Conservation (phyloP, 2,888 invertebrate species). For the Carpatolechia fugitivella region DNA sequence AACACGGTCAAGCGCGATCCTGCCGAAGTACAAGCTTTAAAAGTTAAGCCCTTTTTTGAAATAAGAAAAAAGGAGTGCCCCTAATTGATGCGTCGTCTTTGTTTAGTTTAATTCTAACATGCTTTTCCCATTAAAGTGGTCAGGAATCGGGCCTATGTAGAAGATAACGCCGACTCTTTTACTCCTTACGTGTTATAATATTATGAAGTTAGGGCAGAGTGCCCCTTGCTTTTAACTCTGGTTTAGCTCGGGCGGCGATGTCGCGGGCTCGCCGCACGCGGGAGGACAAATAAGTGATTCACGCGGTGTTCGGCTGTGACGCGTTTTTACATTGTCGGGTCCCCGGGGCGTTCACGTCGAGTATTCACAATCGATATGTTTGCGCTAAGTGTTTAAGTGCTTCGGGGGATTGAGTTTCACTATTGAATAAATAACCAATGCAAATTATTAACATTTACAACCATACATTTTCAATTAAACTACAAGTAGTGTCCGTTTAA, state of each 20-base stretch:
- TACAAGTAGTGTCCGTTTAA: background rate
- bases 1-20: slow-evolving; percentile 59
- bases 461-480: slow-evolving; percentile 15
- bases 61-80: slow-evolving; percentile 62
- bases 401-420: slow-evolving; percentile 67
- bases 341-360: slow-evolving; percentile 61
- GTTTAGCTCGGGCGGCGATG: slow-evolving; percentile 57
- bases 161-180: slow-evolving; percentile 76
- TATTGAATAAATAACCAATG: slow-evolving; percentile 70
- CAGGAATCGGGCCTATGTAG: slow-evolving; percentile 70
- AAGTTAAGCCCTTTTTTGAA: slow-evolving; percentile 69
- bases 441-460: slow-evolving; percentile 44
- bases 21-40: slow-evolving; percentile 69
- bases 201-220: slow-evolving; percentile 59
- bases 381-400: slow-evolving; percentile 76
- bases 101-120: slow-evolving; percentile 81
- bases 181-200: slow-evolving; percentile 77
- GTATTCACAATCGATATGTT: slow-evolving; percentile 75
- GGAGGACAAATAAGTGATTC: slow-evolving; percentile 64
- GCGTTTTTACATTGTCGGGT: slow-evolving; percentile 72
- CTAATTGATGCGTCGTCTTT: slow-evolving; percentile 81
- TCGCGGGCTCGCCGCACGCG: slow-evolving; percentile 47
- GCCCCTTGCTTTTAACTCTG: slow-evolving; percentile 57
- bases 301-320: slow-evolving; percentile 54
- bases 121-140: slow-evolving; percentile 80